A percentile compares a stretch with the other conserved stretches of the same genome.
These are phyloP conservation scores for Spermophilus dauricus DNA, from an alignment of 2,113 vertebrate species.

Conservation along the genomic window DNA sequence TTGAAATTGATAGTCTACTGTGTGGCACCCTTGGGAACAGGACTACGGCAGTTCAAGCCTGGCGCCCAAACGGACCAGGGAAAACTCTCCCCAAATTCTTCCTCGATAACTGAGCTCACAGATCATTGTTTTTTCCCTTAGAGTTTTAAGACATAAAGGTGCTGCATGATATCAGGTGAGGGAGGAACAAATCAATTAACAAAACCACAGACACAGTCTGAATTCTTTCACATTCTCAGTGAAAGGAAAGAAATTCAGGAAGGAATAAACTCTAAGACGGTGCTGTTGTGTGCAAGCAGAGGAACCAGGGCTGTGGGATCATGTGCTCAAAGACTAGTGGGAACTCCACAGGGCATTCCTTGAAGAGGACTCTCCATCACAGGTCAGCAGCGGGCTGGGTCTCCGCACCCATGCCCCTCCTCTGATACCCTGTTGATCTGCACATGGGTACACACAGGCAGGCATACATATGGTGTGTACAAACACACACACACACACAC, in stretches of 20 bases:
- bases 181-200: too few species aligned
- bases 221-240: neutral
- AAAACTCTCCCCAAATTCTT: neutral
- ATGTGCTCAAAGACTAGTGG: rapidly evolving
- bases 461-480: too few species aligned
- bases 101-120: neutral
- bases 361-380: neutral
- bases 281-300: too few species aligned
- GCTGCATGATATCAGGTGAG: neutral
- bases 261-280: rapidly evolving
- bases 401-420: neutral
- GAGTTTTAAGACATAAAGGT: neutral
- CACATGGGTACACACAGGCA: too few species aligned
- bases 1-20: neutral
- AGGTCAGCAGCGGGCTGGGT: too few species aligned
- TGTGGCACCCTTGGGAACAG: neutral
- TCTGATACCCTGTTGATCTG: neutral
- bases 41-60: neutral
- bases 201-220: neutral
- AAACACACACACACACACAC: neutral
- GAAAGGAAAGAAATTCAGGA: neutral
- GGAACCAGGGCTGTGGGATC: rapidly evolving
- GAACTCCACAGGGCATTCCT: rapidly evolving
- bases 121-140: rapidly evolving
- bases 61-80: neutral